These are phyloP conservation scores for Crypturellus undulatus DNA, from an alignment of 2,113 vertebrate species.

Conservation along the genomic window DNA sequence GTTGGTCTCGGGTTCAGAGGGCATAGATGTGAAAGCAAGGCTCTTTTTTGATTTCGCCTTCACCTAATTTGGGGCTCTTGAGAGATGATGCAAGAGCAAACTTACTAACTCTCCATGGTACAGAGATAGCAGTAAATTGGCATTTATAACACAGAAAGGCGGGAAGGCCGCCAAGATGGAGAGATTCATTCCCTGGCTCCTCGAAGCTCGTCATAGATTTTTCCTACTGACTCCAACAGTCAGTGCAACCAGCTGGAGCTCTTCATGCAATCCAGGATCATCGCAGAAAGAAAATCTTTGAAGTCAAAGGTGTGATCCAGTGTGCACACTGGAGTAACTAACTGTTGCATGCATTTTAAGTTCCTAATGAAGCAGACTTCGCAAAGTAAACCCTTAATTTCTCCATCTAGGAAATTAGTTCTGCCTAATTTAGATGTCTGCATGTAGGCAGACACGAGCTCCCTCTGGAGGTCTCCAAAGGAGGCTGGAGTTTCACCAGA, in stretches of 20 bases:
- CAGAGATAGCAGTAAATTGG: not conserved
- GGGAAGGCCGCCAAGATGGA: not conserved
- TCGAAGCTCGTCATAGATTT: not conserved
- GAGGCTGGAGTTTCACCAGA: not conserved
- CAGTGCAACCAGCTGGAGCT: accelerated
- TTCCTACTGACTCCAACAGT: not conserved
- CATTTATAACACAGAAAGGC: not conserved
- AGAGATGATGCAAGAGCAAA: not conserved
- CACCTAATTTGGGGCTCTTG: not conserved
- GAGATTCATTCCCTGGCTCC: not conserved
- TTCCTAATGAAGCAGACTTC: conserved; percentile 46
- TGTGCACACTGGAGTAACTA: conserved; percentile 30
- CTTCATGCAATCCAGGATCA: not conserved
- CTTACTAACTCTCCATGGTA: not conserved
- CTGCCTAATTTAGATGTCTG: conserved; percentile 22
- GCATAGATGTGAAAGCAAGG: not conserved
- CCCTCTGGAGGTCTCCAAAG: conserved; percentile 60
- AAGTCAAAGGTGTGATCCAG: not conserved
- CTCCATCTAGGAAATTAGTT: conserved; percentile 18
- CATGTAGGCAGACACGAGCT: conserved; percentile 60
- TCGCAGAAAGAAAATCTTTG: not conserved
- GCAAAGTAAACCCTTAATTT: conserved; percentile 42
- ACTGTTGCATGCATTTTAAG: conserved; percentile 46
- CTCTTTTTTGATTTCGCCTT: not conserved
- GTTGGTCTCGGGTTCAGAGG: not conserved